Evolutionary conservation across 2,113 vertebrate genomes (phyloP), one percentile per base, ranked within the genome.

Genomic region (Calidris pugnax): DNA sequence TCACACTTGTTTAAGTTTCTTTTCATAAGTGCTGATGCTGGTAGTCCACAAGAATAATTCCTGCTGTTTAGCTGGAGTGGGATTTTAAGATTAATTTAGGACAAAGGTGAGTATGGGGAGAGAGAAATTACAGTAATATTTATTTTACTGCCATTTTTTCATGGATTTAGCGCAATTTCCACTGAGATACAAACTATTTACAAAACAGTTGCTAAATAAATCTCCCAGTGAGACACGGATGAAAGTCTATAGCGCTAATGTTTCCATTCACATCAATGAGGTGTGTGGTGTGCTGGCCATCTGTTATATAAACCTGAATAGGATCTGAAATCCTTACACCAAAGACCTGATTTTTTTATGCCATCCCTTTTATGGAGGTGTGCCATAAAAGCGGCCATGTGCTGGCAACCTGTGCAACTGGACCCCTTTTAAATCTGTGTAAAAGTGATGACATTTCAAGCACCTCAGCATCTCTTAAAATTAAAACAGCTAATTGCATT

Each of bases 331-430:
- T 89, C 93, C 92, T 95, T 90, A 87, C 85, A 92, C 95, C 93
- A 92, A 78, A 87, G 94, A 85, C 76, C 90, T 95, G 96, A 97
- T 96, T 91, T 95, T 97, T 97, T 98, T 91, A 97, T 88, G 95
- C 91, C 78, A 83, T 88, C 0, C 12, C 91, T 98, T 98, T 98
- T 93, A 97, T 93, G 95, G 96, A 98, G 97, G 97, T 98, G 97
- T 97, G 92, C 84, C 95, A 86, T 98, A 97, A 98, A 98, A 97
- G 85, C 74, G 76, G 56, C 97, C 98, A 98, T 97, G 97, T 97
- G 98, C 95, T 93, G 94, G 97, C 93, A 97, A 94, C 98, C 96
- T 97, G 95, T 91, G 90, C 96, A 90, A 94, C 85, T 60, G 85
- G 95, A 96, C 90, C 81, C 78, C 92, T 89, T 89, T 95, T 97